These are phyloP conservation scores for Dichetophora obliterata DNA, from an alignment of 2,888 invertebrate species.

Conservation along the genomic window DNA sequence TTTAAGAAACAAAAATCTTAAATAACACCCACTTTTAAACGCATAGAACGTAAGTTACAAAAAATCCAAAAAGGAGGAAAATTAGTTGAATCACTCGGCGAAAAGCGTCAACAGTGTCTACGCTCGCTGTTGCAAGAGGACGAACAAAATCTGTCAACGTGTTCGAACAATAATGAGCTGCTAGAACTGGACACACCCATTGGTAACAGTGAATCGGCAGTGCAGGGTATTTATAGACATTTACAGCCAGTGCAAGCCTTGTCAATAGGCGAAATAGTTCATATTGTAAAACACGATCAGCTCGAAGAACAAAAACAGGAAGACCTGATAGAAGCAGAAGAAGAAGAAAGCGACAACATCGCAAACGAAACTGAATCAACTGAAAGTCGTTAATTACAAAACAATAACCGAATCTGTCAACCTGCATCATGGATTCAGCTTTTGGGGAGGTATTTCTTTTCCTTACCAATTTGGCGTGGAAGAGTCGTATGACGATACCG, in stretches of 20 bases:
- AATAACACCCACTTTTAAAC: not conserved
- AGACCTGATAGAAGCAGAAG: constrained; percentile 37
- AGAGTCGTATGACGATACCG: constrained; percentile 77
- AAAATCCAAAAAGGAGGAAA: constrained; percentile 71
- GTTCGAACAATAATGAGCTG: constrained; percentile 51
- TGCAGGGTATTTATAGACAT: constrained; percentile 68
- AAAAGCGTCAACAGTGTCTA: constrained; percentile 72
- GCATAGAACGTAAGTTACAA: constrained; percentile 68
- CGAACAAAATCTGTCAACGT: constrained; percentile 17
- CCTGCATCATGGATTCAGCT: constrained; percentile 65
- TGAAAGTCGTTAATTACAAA: constrained; percentile 44
- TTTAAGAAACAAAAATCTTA: not conserved
- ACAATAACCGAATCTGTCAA: constrained; percentile 36
- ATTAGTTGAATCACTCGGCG: constrained; percentile 70
- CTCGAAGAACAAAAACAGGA: constrained; percentile 60
- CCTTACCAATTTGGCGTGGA: constrained; percentile 80
- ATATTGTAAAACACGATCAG: constrained; percentile 72
- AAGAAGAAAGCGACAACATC: constrained; percentile 32
- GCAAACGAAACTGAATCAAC: constrained; percentile 40
- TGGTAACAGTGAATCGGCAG: constrained; percentile 60
- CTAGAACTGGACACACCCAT: constrained; percentile 70
- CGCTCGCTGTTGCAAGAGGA: constrained; percentile 69
- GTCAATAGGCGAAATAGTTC: constrained; percentile 71
- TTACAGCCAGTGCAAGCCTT: constrained; percentile 72
- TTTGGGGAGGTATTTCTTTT: constrained; percentile 74